A percentile compares a stretch with the other conserved stretches of the same genome.
Evolutionary conservation across 2,888 invertebrate species (phyloP).

Genomic region (Drosophila greeni): DNA sequence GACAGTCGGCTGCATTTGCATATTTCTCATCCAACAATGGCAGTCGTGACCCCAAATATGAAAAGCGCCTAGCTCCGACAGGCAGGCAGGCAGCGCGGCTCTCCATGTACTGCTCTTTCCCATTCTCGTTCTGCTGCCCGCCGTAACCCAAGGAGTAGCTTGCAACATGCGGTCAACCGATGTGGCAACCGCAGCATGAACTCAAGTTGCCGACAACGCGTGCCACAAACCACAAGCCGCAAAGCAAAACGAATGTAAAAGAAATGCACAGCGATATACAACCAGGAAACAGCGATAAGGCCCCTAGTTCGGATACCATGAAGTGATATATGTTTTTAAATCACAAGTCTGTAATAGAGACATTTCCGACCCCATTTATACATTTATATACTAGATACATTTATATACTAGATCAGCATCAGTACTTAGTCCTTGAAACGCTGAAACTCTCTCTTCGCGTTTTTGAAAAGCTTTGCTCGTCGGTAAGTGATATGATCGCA

Average conservation of each 20-base stretch:
- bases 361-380: not conserved
- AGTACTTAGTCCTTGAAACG: not conserved
- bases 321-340: not conserved
- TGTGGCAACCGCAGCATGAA: conserved; percentile 35
- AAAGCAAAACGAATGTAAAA: conserved; percentile 22
- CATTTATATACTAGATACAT: not conserved
- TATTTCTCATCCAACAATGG: conserved; percentile 41
- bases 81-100: not conserved
- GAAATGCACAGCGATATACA: not conserved
- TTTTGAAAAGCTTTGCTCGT: not conserved
- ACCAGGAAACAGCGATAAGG: conserved; percentile 1
- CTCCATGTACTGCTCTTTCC: not conserved
- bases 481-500: not conserved
- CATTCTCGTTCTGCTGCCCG: conserved; percentile 8
- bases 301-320: not conserved
- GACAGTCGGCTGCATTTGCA: conserved; percentile 43
- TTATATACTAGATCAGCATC: not conserved
- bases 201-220: conserved; percentile 38
- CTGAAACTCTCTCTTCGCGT: not conserved
- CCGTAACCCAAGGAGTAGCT: conserved; percentile 40
- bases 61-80: not conserved
- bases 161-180: conserved; percentile 55
- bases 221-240: conserved; percentile 37
- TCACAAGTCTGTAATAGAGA: not conserved
- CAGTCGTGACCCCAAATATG: conserved; percentile 35